Evolutionary conservation across 2,113 vertebrate genomes (phyloP).

Genomic region (Dolichotis patagonum): DNA sequence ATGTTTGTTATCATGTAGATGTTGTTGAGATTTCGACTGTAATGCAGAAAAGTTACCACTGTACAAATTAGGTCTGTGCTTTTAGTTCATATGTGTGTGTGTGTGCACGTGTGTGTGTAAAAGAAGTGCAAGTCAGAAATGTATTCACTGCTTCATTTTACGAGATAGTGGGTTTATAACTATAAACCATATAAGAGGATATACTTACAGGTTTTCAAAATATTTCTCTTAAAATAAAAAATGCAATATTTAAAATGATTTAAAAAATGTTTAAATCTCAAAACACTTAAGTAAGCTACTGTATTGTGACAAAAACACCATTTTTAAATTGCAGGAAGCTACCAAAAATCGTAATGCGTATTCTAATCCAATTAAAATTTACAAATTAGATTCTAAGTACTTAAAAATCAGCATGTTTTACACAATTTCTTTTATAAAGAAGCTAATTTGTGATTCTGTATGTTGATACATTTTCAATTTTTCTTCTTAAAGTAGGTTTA

Average conservation of each 20-base stretch:
- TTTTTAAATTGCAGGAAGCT: not conserved
- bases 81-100: not conserved
- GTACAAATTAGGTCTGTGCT: not conserved
- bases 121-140: not conserved
- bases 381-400: not conserved
- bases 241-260: not conserved
- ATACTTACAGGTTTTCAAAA: not conserved
- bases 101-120: not conserved
- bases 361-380: not conserved
- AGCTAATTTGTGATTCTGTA: not conserved
- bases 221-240: not conserved
- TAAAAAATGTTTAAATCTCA: not conserved
- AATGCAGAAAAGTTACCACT: accelerated
- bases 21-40: accelerated
- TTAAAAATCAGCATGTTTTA: not conserved
- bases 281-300: not conserved
- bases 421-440: not conserved
- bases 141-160: too few species aligned
- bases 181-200: not conserved
- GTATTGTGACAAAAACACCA: not conserved
- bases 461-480: not conserved
- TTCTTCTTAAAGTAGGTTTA: not conserved
- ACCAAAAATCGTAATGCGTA: not conserved
- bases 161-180: accelerated
- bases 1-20: not conserved